Evolutionary conservation across 2,888 invertebrate genomes (phyloP), one percentile per base, ranked within the genome.

Genomic region (Tetramorium bicarinatum): DNA sequence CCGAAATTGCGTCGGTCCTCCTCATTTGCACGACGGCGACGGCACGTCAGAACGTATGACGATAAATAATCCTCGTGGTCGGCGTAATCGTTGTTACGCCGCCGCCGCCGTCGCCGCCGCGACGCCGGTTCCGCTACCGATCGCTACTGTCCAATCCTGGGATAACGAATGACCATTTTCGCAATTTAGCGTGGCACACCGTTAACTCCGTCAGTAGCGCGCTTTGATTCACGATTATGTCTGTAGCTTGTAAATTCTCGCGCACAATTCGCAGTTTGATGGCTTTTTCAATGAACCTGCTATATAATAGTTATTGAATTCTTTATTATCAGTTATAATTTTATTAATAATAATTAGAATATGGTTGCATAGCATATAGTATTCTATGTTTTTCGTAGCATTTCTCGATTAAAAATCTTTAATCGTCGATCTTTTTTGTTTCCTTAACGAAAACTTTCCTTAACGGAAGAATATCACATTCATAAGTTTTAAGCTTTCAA

Each of bases 41-140:
- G 59, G 52, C 80, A 87, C 49, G 85, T 83, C 76, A 59, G 69
- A 64, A 62, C 75, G 61, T 61, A 49, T 75, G 69, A 84, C 89
- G 86, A 90, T 90, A 90, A 90, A 90, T 90, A 89, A 89, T 90
- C 85, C 85, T 87, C 86, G 85, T 56, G 85, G 62, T 87, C 85
- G 81, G 59, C 69, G 75, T 84, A 85, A 87, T 86, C 85, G 89
- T 86, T 87, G 85, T 82, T 86, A 72, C 80, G 66, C 52, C 11
- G 54, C 54, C 21, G 54, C 8, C 62, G 62, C 9, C 74, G 21
- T 56, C 54, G 69, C 81, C 67, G 67, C 47, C 18, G 52, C 54
- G 75, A 34, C 64, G 75, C 64, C 21, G 64, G 21, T 64, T 44
- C 82, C 72, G 84, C 82, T 61, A 80, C 74, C 89, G 89, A 86